Evolutionary conservation across 2,888 invertebrate genomes (phyloP).

Genomic region (Dryococelus australis): DNA sequence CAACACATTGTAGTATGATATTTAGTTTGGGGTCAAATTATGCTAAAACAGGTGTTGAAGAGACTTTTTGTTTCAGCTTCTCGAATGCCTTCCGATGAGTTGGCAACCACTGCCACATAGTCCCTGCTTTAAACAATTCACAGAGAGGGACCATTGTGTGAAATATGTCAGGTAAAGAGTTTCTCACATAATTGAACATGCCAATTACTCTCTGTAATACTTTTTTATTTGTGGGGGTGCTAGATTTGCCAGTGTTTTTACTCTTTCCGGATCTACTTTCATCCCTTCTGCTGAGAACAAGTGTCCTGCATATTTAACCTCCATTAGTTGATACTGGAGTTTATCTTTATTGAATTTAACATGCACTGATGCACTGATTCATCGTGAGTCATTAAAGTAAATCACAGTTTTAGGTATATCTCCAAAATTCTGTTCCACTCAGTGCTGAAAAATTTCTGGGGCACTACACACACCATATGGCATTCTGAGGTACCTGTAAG

Average conservation of each 20-base stretch:
- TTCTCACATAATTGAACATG: not conserved
- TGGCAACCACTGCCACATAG: not conserved
- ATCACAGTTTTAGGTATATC: not conserved
- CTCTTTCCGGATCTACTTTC: not conserved
- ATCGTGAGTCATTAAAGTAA: not conserved
- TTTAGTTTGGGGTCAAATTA: not conserved
- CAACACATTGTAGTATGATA: not conserved
- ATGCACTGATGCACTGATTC: not conserved
- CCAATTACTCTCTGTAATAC: too few species aligned
- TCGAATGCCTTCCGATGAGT: not conserved
- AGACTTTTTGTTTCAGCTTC: not conserved
- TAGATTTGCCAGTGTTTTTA: not conserved
- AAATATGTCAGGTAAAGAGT: not conserved
- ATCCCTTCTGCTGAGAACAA: not conserved
- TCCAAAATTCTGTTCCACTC: too few species aligned
- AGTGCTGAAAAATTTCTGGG: too few species aligned
- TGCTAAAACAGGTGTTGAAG: too few species aligned
- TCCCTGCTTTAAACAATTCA: not conserved
- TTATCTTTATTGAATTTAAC: too few species aligned
- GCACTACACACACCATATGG: too few species aligned
- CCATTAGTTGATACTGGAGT: not conserved
- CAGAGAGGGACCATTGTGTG: not conserved
- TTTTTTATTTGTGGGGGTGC: not conserved
- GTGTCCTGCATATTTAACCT: not conserved
- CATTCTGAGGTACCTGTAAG: not conserved